These are phyloP conservation scores for Taxidea taxus DNA, from an alignment of 2,113 vertebrate species.

Conservation along the genomic window DNA sequence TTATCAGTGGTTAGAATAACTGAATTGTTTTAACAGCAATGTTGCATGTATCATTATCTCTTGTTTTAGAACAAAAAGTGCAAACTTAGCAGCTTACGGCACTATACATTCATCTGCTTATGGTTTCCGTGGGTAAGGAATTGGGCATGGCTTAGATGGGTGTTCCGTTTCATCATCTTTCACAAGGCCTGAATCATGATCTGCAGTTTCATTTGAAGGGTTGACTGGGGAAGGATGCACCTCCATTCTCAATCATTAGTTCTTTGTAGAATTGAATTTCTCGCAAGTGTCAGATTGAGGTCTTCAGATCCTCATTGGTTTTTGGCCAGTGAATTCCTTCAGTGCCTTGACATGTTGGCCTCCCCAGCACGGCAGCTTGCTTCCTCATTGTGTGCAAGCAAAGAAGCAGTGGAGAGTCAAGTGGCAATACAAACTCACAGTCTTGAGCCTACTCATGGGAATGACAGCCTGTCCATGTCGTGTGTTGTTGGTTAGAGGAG, in stretches of 20 bases:
- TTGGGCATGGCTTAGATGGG: background rate
- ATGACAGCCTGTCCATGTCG: background rate
- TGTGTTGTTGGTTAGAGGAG: background rate
- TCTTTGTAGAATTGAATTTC: background rate
- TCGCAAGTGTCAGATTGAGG: background rate
- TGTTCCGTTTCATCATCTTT: background rate
- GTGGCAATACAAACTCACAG: background rate
- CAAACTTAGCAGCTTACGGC: background rate
- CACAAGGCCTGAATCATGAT: background rate
- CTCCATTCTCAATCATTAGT: background rate
- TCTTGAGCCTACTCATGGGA: background rate
- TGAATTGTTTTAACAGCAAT: background rate
- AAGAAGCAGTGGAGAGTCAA: background rate
- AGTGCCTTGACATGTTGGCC: background rate
- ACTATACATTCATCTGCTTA: background rate
- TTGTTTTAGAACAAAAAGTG: background rate
- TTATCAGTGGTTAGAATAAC: background rate
- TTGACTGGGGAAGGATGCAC: background rate
- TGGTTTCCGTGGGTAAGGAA: background rate
- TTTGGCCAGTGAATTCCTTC: background rate
- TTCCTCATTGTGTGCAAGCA: background rate
- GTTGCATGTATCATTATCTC: background rate
- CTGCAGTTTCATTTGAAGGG: background rate
- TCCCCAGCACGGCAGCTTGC: background rate
- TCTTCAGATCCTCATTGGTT: background rate